A percentile compares a stretch with the other conserved stretches of the same genome.
Evolutionary conservation across 2,888 invertebrate genomes (phyloP).

Genomic region (Galeopsomyia nigrocyanea): DNA sequence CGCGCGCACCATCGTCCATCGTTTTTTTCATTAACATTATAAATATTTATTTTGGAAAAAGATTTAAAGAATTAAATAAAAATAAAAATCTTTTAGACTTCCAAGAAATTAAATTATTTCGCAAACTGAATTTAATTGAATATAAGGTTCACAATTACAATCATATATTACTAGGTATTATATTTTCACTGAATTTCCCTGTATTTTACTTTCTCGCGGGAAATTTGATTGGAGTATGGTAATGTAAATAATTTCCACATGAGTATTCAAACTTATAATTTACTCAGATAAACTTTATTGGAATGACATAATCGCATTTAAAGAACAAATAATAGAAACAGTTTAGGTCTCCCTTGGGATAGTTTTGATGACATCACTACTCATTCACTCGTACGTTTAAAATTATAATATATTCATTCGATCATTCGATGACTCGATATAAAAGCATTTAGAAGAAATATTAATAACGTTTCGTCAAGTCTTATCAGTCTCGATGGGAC

Average conservation of each 20-base stretch:
- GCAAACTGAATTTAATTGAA: background rate
- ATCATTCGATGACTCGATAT: conserved; percentile 46
- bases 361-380: conserved; percentile 41
- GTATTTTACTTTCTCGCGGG: conserved; percentile 6
- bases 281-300: conserved; percentile 49
- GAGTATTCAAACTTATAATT: conserved; percentile 42
- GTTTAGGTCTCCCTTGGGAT: conserved; percentile 45
- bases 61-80: too few species aligned
- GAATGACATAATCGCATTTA: conserved; percentile 48
- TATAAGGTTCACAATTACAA: background rate
- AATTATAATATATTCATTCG: conserved; percentile 40
- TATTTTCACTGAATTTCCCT: too few species aligned
- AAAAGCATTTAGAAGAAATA: conserved; percentile 48
- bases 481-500: conserved; percentile 45
- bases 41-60: too few species aligned
- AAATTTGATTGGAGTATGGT: conserved; percentile 23
- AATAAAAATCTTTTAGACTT: background rate
- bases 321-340: conserved; percentile 49
- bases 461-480: conserved; percentile 43
- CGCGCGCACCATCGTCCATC: too few species aligned
- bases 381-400: conserved; percentile 40
- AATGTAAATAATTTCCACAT: conserved; percentile 33
- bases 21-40: too few species aligned
- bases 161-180: too few species aligned
- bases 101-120: background rate